A percentile compares a stretch with the other conserved stretches of the same genome.
These are phyloP conservation scores for Harpegnathos saltator DNA, from an alignment of 1,140 invertebrate species.

Conservation along the genomic window DNA sequence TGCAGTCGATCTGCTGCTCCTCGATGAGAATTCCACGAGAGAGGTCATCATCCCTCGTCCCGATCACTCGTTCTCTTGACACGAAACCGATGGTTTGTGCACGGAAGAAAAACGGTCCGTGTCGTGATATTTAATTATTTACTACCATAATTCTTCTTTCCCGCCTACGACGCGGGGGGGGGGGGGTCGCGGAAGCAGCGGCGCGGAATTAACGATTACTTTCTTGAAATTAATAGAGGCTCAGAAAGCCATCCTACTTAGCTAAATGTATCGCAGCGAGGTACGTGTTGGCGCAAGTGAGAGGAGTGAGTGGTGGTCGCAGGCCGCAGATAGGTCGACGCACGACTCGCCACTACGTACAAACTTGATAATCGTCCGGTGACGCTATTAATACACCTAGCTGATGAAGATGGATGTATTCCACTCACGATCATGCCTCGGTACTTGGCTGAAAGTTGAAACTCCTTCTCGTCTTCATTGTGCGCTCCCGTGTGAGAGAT, in stretches of 20 bases:
- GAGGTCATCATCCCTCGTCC: not conserved
- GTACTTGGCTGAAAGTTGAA: not conserved
- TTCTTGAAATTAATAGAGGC: too few relatives aligned
- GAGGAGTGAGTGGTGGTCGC: not conserved
- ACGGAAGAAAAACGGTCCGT: not conserved
- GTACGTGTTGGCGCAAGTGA: not conserved
- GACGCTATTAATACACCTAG: conserved; percentile 78
- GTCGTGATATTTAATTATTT: too few relatives aligned
- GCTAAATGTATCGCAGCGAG: too few relatives aligned
- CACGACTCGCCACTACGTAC: conserved; percentile 70
- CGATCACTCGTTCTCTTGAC: not conserved
- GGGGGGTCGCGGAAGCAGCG: too few relatives aligned
- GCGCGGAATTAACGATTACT: too few relatives aligned
- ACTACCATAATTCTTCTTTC: too few relatives aligned
- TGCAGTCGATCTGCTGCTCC: not conserved
- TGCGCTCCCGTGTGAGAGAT: too few relatives aligned
- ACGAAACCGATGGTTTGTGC: not conserved
- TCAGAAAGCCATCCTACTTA: too few relatives aligned
- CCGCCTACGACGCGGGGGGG: too few relatives aligned
- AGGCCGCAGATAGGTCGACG: conserved; percentile 73
- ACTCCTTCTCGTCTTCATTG: not conserved
- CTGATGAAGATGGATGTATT: conserved; percentile 51
- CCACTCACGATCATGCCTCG: not conserved
- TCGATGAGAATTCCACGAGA: not conserved
- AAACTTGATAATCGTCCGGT: conserved; percentile 78